Evolutionary conservation across 23 tunicate genomes (phyloP), one percentile per base, ranked within the genome.

Genomic region (Styela plicata): DNA sequence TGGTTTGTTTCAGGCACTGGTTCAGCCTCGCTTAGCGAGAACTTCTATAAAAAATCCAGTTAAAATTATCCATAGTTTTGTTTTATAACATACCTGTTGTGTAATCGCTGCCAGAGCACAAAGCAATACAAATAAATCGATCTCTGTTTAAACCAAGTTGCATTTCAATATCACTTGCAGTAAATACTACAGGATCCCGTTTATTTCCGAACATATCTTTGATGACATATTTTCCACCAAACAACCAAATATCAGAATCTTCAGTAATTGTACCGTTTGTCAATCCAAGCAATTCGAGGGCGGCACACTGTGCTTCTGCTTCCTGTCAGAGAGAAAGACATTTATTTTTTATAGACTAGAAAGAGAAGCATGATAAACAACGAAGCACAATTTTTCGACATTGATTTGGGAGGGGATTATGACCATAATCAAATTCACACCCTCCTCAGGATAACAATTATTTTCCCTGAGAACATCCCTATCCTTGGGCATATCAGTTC

Each of bases 221-320:
- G 31, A 93, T 88, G 35, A 82, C 82, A 1, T 34, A 30, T 19
- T 52, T 34, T 25, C 90, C 92, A 21, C 98, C 98, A 62, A 93
- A 93, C 70, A 88, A 81, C 87, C 88, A 85, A 37, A 88, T 71
- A 64, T 93, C 98, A 36, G 93, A 88, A 67, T 93, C 98, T 21
- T 93, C 98, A 1, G 98, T 93, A 18, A 93, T 93, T 18, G 98
- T 93, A 0, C 98, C 98, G 75, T 71, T 69, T 3, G 98, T 93
- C 83, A 93, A 33, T 21, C 85, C 87, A 77, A 68, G 33, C 0
- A 28, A 24, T 81, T 93, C 87, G 24, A 93, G 80, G 34, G 79
- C 78, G n/a, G 98, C 98, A 73, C 98, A 93, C 66, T 93, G 98
- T 29, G 98, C 91, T 64, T 93, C 98, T 1, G 98, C 98, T 74